Percentiles rank a stretch among this genome's conserved stretches.
Evolutionary conservation across 2,888 invertebrate genomes (phyloP).

Genomic region (Euplagia quadripunctaria): DNA sequence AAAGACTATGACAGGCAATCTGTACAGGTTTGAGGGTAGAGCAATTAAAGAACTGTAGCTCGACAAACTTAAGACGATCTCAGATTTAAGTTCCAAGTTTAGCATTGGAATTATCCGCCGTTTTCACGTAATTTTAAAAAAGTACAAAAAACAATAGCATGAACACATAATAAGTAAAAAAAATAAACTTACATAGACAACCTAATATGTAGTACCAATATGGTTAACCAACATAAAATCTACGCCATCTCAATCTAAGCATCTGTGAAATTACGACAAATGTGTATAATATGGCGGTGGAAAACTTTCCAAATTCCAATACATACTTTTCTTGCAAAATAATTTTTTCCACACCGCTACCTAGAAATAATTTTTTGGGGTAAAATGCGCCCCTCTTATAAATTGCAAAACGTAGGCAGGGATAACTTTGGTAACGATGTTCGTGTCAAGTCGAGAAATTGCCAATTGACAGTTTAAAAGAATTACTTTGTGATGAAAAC

Average conservation of each 20-base stretch:
- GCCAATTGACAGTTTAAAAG: slow-evolving; percentile 63
- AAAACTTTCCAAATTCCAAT: slow-evolving; percentile 60
- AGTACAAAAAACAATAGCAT: no score
- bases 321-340: slow-evolving; percentile 54
- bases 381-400: slow-evolving; percentile 59
- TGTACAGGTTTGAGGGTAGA: no score
- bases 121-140: no score
- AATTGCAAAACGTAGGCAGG: slow-evolving; percentile 59
- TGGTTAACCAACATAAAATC: not conserved
- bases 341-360: slow-evolving; percentile 53
- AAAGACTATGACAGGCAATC: no score
- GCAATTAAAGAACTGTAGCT: no score
- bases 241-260: slow-evolving; percentile 29
- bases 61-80: no score
- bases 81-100: no score
- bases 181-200: no score
- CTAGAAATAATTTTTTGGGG: slow-evolving; percentile 28
- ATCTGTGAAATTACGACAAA: slow-evolving; percentile 49
- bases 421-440: slow-evolving; percentile 63
- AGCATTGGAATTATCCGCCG: no score
- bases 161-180: no score
- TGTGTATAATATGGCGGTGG: slow-evolving; percentile 36
- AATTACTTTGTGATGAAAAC: slow-evolving; percentile 34
- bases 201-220: no score
- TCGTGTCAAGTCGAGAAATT: slow-evolving; percentile 59